These are phyloP conservation scores for Sebastes flavidus DNA, from an alignment of 2,797 vertebrate genomes.

Conservation along the genomic window DNA sequence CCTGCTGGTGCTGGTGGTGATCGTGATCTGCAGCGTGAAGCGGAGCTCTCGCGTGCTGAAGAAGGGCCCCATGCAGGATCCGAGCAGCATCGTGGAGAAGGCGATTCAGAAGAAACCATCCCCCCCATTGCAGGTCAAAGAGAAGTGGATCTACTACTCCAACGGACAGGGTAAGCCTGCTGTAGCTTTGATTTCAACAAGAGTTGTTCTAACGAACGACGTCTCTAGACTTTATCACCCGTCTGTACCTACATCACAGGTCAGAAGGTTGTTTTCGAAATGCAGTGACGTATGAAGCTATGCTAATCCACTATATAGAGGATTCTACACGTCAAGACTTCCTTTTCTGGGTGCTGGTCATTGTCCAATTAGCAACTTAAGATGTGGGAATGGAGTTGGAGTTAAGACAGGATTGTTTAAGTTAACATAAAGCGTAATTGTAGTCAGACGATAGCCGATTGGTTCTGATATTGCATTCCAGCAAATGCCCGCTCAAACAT, in stretches of 20 bases:
- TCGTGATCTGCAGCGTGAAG: slow-evolving; percentile 94
- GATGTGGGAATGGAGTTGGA: not conserved
- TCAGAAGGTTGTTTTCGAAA: not conserved
- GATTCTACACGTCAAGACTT: not conserved
- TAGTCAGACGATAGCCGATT: no score
- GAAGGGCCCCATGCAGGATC: slow-evolving; percentile 94
- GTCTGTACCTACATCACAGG: not conserved
- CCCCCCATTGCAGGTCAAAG: slow-evolving; percentile 83
- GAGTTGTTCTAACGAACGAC: not conserved
- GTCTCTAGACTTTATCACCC: not conserved
- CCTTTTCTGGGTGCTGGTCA: no score
- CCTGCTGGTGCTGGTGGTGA: slow-evolving; percentile 91
- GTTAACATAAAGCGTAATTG: no score
- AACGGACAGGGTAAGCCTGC: slow-evolving; percentile 91
- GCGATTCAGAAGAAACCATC: slow-evolving; percentile 90
- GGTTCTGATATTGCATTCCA: no score
- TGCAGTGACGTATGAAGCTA: not conserved
- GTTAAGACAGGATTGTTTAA: not conserved
- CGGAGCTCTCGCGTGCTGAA: slow-evolving; percentile 93
- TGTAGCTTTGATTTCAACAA: not conserved
- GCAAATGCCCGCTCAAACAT: not conserved
- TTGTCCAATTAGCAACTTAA: not conserved
- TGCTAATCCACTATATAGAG: not conserved
- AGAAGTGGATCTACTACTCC: slow-evolving; percentile 97
- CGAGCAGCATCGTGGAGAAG: slow-evolving; percentile 94